Conservation (phyloP, 2,888 invertebrate species). For the Hermaeophaga mercurialis region DNA sequence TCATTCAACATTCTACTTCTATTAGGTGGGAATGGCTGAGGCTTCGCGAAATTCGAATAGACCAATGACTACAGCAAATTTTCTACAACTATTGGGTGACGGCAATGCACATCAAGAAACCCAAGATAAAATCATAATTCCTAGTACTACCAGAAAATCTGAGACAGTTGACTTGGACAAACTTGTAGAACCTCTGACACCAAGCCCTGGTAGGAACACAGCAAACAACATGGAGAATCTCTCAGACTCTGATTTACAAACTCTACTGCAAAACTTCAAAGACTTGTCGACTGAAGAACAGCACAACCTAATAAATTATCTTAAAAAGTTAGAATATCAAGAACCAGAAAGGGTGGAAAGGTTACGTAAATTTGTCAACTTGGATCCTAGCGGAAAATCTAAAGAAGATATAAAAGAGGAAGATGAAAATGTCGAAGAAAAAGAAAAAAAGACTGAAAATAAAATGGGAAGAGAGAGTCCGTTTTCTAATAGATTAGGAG, state of each 20-base stretch:
- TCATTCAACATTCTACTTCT: conserved; percentile 11
- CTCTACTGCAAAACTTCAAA: conserved; percentile 79
- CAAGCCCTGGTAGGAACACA: conserved; percentile 36
- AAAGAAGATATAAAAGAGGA: conserved; percentile 49
- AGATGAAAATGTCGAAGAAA: conserved; percentile 46
- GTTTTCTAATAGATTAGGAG: conserved; percentile 58
- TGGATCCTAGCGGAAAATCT: conserved; percentile 50
- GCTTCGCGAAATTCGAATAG: conserved; percentile 61
- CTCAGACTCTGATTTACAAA: conserved; percentile 80
- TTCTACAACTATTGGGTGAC: conserved; percentile 53
- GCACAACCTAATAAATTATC: conserved; percentile 78
- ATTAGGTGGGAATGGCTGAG: conserved; percentile 68
- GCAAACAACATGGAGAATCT: conserved; percentile 68
- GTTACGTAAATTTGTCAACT: conserved; percentile 75
- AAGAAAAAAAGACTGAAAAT: conserved; percentile 30
- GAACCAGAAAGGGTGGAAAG: conserved; percentile 80
- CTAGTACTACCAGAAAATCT: conserved; percentile 20
- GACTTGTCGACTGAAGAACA: conserved; percentile 82
- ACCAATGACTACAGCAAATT: conserved; percentile 61
- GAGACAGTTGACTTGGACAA: conserved; percentile 32
- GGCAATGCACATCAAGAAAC: conserved; percentile 24
- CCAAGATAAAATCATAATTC: conserved; percentile 26
- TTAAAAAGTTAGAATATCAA: conserved; percentile 79
- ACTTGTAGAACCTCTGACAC: conserved; percentile 39
- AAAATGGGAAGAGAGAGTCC: conserved; percentile 49